Evolutionary conservation across 2,113 vertebrate species (phyloP).

Genomic region (Osmerus eperlanus): DNA sequence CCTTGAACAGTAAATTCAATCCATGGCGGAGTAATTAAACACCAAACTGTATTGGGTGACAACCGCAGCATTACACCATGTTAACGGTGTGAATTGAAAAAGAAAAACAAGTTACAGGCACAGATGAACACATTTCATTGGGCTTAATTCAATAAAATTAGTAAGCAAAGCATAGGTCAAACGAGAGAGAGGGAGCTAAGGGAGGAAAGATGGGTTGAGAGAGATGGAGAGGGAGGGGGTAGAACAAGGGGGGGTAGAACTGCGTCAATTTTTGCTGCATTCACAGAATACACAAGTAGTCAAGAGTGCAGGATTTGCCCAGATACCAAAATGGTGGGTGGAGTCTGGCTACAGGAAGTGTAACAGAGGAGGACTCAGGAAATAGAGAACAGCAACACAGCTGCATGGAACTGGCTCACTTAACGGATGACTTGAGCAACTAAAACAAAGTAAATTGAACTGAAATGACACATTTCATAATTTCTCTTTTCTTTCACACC

Average conservation of each 20-base stretch:
- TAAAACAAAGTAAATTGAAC: too few species aligned
- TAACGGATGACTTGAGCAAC: too few species aligned
- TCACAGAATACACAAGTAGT: constrained; percentile 14
- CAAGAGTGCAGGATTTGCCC: neutral
- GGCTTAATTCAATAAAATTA: too few species aligned
- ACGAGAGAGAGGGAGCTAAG: neutral
- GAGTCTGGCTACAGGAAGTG: neutral
- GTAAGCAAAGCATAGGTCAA: neutral
- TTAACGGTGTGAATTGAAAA: neutral
- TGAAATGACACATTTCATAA: too few species aligned
- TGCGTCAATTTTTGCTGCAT: constrained; percentile 15
- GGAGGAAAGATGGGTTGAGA: neutral
- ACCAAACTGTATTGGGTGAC: too few species aligned
- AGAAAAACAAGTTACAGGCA: neutral
- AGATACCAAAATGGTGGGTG: neutral
- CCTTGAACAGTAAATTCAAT: too few species aligned
- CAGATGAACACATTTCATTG: neutral
- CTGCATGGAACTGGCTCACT: too few species aligned
- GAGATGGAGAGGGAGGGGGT: neutral
- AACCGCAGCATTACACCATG: too few species aligned
- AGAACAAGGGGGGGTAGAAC: neutral
- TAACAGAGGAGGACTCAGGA: too few species aligned
- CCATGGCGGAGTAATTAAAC: too few species aligned
- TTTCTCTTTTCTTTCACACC: constrained; percentile 4
- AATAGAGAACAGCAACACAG: too few species aligned